Evolutionary conservation across 2,113 vertebrate species (phyloP).

Genomic region (Gorsachius goisagi): DNA sequence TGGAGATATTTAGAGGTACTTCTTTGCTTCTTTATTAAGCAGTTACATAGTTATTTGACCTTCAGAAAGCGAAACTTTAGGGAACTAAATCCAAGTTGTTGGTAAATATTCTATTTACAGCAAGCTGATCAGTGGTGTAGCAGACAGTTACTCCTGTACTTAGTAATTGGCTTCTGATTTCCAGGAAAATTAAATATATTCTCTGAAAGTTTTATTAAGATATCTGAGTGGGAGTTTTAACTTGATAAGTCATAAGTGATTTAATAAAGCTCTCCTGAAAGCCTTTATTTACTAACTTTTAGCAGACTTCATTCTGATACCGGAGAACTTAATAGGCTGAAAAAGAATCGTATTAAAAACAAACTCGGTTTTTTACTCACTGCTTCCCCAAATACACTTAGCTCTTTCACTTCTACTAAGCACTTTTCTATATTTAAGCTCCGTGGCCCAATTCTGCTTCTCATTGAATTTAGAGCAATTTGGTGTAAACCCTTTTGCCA

Average conservation of each 20-base stretch:
- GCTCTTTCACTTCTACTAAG: conserved; percentile 12
- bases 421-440: conserved; percentile 7
- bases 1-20: conserved; percentile 79
- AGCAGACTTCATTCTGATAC: conserved; percentile 66
- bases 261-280: conserved; percentile 71
- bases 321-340: conserved; percentile 49
- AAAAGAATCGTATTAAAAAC: conserved; percentile 45
- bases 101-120: conserved; percentile 70
- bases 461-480: neutral
- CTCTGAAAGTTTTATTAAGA: conserved; percentile 74
- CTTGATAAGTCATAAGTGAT: conserved; percentile 73
- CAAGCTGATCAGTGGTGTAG: conserved; percentile 49
- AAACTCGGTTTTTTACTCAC: conserved; percentile 17
- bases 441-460: neutral
- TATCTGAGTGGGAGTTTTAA: conserved; percentile 66
- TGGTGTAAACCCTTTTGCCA: neutral
- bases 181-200: conserved; percentile 74
- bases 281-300: conserved; percentile 73
- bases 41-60: conserved; percentile 88
- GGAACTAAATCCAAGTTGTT: conserved; percentile 74
- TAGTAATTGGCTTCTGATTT: conserved; percentile 70
- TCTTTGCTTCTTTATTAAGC: conserved; percentile 85
- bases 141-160: conserved; percentile 46
- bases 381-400: neutral
- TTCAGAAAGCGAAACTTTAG: conserved; percentile 82